Conservation (phyloP, 2,113 vertebrate genomes). For the Salvelinus fontinalis region DNA sequence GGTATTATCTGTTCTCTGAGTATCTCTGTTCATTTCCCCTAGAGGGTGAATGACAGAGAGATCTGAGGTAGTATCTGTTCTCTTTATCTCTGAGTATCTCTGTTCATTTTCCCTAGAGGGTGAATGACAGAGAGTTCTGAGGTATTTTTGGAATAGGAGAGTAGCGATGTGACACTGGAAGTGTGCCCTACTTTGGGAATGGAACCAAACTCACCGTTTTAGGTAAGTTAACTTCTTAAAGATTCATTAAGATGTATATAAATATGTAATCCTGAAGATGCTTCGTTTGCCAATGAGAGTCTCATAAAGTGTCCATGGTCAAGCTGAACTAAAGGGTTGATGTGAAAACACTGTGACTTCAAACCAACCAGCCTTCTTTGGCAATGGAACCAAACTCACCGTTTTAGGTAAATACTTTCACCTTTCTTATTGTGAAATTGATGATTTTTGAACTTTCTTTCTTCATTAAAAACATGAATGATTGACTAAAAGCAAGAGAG, state of each 20-base stretch:
- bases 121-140: neutral
- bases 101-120: neutral
- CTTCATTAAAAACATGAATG: no score
- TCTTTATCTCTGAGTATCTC: no score
- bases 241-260: neutral
- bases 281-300: neutral
- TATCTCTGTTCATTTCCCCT: neutral
- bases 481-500: no score
- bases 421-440: neutral
- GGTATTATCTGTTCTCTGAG: no score
- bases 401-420: conserved; percentile 45
- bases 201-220: neutral
- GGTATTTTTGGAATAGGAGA: conserved; percentile 46
- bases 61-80: no score
- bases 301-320: neutral
- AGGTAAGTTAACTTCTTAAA: neutral
- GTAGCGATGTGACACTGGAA: conserved; percentile 62
- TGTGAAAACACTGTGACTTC: conserved; percentile 16
- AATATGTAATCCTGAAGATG: neutral
- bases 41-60: neutral
- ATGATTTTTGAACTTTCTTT: neutral
- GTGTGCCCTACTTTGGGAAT: conserved; percentile 15
- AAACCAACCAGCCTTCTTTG: conserved; percentile 45
- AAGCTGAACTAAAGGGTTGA: neutral
- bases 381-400: conserved; percentile 50